phyloP scores from a whole-genome alignment of 1,140 invertebrate genomes.

The Ditylenchus dipsaci region DNA sequence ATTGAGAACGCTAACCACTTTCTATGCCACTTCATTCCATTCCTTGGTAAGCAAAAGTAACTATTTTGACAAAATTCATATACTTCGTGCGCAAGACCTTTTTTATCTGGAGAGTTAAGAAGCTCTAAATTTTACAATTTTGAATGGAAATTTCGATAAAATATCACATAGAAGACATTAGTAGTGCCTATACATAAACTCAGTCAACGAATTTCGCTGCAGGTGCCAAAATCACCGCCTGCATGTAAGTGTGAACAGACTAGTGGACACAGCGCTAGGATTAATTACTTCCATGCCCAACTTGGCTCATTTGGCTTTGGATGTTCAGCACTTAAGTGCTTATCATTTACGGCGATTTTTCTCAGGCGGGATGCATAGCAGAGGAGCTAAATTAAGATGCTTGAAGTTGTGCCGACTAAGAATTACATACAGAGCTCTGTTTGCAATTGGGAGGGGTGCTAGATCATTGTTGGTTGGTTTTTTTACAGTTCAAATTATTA shows the following conservation, averaged over 20 bases:
- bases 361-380: constrained; percentile 7
- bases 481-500: background rate
- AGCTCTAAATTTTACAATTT: no score
- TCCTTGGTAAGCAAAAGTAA: no score
- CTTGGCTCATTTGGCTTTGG: constrained; percentile 43
- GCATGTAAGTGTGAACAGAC: constrained; percentile 35
- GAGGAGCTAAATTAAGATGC: constrained; percentile 34
- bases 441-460: constrained; percentile 53
- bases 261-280: constrained; percentile 43
- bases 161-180: no score
- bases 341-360: constrained; percentile 28
- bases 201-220: no score
- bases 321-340: constrained; percentile 47
- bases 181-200: no score
- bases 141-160: no score
- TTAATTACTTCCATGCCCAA: constrained; percentile 40
- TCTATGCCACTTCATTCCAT: constrained; percentile 40
- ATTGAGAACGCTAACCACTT: constrained; percentile 51
- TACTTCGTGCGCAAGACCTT: no score
- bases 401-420: constrained; percentile 48
- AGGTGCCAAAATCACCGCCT: constrained; percentile 48
- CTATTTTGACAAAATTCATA: no score
- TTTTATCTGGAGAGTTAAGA: no score
- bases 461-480: constrained; percentile 29
- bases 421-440: constrained; percentile 52